Evolutionary conservation across 2,888 invertebrate genomes (phyloP), one percentile per base, ranked within the genome.

Genomic region (Eucriotettix oculatus): DNA sequence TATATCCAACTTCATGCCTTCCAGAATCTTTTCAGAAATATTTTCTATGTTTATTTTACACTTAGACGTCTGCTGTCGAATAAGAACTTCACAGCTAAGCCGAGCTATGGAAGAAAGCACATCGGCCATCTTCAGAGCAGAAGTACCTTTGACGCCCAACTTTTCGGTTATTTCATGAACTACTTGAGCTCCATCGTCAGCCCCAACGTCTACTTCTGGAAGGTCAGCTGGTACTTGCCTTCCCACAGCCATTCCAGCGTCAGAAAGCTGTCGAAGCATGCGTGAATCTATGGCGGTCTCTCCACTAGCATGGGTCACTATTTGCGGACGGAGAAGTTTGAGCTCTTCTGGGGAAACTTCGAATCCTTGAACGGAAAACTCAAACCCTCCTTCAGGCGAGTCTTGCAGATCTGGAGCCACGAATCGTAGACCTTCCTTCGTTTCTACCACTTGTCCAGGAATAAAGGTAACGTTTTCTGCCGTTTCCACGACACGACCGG

Each of bases 301-400:
- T n/a, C 54, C 58, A 43, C 58, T 60, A 10, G 66, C 62, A n/a
- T 65, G 71, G 67, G 64, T 70, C 69, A 54, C 68, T 67, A 42
- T 71, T 42, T 73, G 72, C 9, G 74, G 74, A 53, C 74, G 71
- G 11, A 77, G 66, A 12, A 75, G 65, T 10, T 68, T 70, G 11
- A 78, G 64, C 61, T 77, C 77, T 63, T 78, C 78, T 0, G 76
- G 75, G 1, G 75, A 75, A 9, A 79, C 76, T 60, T 77, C 76
- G 68, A 84, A 85, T 64, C 85, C 84, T 73, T 85, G 85, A 1
- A 85, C 84, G 1, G 84, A 84, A 70, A 84, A 85, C 68, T 85
- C 83, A 54, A 82, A 74, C 52, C 75, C 76, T 0, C 83, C 83
- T 68, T 82, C 82, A 57, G 82, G 80, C 1, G 82, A 83, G 68